phyloP scores from a whole-genome alignment of 1,140 invertebrate species.

The Aradophagus sp. region DNA sequence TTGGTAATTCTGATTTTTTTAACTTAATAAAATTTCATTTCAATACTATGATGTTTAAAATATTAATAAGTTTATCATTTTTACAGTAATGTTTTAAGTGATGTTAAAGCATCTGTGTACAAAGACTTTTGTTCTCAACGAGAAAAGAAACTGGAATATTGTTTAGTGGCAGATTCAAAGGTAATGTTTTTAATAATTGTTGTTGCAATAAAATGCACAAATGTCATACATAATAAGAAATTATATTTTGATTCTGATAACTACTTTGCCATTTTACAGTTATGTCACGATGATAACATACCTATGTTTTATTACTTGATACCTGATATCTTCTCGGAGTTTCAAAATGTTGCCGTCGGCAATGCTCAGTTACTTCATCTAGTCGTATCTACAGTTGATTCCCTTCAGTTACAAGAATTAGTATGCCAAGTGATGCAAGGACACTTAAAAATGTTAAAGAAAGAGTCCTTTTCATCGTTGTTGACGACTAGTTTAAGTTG shows the following conservation, averaged over 20 bases:
- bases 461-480: constrained; percentile 82
- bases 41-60: too few species aligned
- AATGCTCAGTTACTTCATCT: constrained; percentile 90
- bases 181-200: constrained; percentile 19
- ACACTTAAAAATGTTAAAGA: constrained; percentile 86
- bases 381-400: constrained; percentile 91
- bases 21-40: too few species aligned
- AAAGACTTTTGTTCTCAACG: constrained; percentile 88
- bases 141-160: constrained; percentile 85
- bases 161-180: constrained; percentile 86
- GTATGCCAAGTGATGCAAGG: constrained; percentile 94
- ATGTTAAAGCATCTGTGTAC: constrained; percentile 89
- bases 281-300: constrained; percentile 91
- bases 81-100: constrained; percentile 75
- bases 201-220: neutral
- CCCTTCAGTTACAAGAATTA: constrained; percentile 90
- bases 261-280: constrained; percentile 67
- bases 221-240: neutral
- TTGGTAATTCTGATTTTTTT: constrained; percentile 32
- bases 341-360: constrained; percentile 88
- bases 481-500: constrained; percentile 90
- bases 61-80: too few species aligned
- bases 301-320: constrained; percentile 91
- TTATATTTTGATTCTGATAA: constrained; percentile 7
- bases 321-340: constrained; percentile 93